Conservation (phyloP, 1,140 invertebrate genomes). For the Tigriopus japonicus region DNA sequence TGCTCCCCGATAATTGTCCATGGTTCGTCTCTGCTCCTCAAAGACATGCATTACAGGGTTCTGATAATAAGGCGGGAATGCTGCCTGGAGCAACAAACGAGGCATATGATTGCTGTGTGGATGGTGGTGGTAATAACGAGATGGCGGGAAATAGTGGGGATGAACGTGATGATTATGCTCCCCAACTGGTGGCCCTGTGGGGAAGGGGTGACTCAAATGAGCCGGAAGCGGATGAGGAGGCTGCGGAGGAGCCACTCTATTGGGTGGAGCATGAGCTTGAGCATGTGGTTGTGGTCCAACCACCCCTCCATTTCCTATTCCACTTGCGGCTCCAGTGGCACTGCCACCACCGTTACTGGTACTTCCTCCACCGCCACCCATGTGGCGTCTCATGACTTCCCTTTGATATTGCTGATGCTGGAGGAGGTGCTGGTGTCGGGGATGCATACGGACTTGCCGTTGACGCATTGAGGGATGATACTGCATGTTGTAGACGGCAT, state of each 20-base stretch:
- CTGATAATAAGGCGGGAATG: no score
- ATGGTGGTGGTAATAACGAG: no score
- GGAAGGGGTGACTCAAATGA: no score
- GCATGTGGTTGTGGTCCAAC: neutral
- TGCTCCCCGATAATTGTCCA: constrained; percentile 41
- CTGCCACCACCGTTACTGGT: no score
- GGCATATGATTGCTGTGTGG: no score
- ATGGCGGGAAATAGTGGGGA: no score
- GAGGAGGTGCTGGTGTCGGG: neutral
- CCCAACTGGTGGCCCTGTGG: no score
- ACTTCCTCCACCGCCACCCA: neutral
- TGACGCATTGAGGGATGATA: constrained; percentile 2
- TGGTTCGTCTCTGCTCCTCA: constrained; percentile 32
- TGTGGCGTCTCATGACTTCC: neutral
- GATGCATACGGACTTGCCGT: neutral
- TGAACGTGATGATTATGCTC: no score
- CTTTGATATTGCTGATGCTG: constrained; percentile 5
- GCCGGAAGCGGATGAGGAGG: no score
- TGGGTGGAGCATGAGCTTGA: neutral
- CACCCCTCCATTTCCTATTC: neutral
- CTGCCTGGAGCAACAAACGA: no score
- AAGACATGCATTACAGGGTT: no score
- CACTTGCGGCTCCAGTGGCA: neutral
- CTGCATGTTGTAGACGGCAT: constrained; percentile 5
- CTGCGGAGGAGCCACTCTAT: no score